Evolutionary conservation across 2,113 vertebrate species (phyloP).

Genomic region (Stegostoma tigrinum): DNA sequence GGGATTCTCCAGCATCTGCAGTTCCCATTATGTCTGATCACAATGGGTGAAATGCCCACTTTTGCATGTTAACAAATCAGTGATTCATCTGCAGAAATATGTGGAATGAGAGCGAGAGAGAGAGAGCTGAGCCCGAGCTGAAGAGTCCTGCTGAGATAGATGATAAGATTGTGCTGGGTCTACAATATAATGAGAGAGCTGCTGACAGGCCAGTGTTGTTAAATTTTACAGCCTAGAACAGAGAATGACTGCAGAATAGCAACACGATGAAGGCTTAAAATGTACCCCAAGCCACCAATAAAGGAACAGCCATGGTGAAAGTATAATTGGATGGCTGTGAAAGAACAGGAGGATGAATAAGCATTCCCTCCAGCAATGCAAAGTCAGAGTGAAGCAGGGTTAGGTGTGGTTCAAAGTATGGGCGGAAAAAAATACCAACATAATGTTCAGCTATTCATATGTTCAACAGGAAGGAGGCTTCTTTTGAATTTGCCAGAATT

Average conservation of each 20-base stretch:
- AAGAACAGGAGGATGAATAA: not conserved
- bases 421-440: not conserved
- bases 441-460: not conserved
- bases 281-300: not conserved
- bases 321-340: not conserved
- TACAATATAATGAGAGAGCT: not conserved
- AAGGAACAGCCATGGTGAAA: not conserved
- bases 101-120: not conserved
- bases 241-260: not conserved
- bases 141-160: not conserved
- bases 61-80: too few species aligned
- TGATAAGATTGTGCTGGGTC: not conserved
- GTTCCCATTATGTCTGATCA: too few species aligned
- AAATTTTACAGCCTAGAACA: not conserved
- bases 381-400: not conserved
- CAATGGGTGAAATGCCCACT: too few species aligned
- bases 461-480: not conserved
- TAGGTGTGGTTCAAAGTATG: not conserved
- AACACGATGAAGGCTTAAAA: not conserved
- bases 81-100: not conserved
- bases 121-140: not conserved
- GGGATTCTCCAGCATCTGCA: too few species aligned
- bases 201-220: not conserved
- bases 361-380: not conserved
- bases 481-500: not conserved